Base-by-base conservation (phyloP, 2,113 vertebrate genomes). In the Clarias gariepinus region DNA sequence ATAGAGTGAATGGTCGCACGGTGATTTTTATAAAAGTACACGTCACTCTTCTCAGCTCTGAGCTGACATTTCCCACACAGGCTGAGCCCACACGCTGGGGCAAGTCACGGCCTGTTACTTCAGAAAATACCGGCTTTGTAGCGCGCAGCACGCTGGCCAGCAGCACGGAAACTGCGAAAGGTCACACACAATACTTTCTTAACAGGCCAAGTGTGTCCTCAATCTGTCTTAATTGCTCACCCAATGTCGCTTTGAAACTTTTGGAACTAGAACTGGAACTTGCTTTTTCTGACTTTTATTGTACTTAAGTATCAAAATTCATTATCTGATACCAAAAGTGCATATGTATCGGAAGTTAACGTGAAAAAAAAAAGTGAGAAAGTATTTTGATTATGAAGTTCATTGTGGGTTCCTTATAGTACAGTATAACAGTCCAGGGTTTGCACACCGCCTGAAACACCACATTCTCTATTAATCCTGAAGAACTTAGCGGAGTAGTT, bases 11-110 rank as follows among this genome's bases (percentile, higher is more conserved):
- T 23, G 13, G 33, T 36, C 30, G 30, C 28, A 69, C 2, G 8
- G 52, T 28, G 52, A 68, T 41, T 53, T 86, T 85, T 36, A 30
- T 63, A 69, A 79, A 57, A 6, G 47, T 79, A 25, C 41, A 58
- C 6, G 21, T 71, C 61, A 66, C 63, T 21, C n/a, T 53, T 33
- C 68, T 81, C 21, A 64, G 4, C 23, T 41, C 60, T 10, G 8
- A 47, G 58, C 18, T 81, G 64, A 81, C 77, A 86, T 86, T 86
- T 86, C 47, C 63, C 63, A 9, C 53, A 79, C 60, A 69, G 63
- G 61, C 30, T 21, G 19, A 23, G 85, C 28, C 63, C 63, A 47
- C 85, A 28, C 30, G 77, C 85, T 71, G 85, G 8, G 52, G 12
- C 63, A 11, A 68, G 63, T 23, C 76, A 11, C 28, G 85, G 16